These are phyloP conservation scores for Lophius piscatorius DNA, from an alignment of 2,113 vertebrate species.

Conservation along the genomic window DNA sequence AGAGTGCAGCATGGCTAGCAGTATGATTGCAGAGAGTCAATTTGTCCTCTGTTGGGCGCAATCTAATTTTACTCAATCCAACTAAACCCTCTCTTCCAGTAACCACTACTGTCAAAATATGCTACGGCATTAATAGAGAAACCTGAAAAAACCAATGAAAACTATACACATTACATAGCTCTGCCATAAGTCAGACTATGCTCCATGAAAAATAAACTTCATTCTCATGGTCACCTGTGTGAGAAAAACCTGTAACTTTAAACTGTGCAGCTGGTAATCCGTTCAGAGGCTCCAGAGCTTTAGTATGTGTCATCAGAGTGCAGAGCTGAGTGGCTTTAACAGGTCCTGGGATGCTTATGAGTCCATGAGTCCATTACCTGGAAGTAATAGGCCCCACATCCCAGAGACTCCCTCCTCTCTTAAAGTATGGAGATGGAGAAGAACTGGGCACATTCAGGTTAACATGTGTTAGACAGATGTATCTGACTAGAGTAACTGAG, in stretches of 20 bases:
- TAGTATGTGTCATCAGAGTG: slow-evolving; percentile 39
- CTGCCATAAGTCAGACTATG: slow-evolving; percentile 21
- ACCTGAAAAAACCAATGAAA: slow-evolving; percentile 34
- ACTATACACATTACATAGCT: slow-evolving; percentile 33
- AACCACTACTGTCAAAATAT: slow-evolving; percentile 29
- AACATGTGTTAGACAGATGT: slow-evolving; percentile 65
- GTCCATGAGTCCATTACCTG: slow-evolving; percentile 64
- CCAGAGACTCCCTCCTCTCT: slow-evolving; percentile 25
- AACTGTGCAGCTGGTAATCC: slow-evolving; percentile 68
- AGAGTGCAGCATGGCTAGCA: slow-evolving; percentile 8
- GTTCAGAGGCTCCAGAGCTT: slow-evolving; percentile 53
- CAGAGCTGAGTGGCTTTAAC: slow-evolving; percentile 63
- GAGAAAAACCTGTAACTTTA: slow-evolving; percentile 59
- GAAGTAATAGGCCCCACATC: slow-evolving; percentile 48
- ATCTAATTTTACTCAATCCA: slow-evolving; percentile 30
- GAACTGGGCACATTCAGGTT: slow-evolving; percentile 11
- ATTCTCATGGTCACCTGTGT: slow-evolving; percentile 39
- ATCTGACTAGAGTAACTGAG: slow-evolving; percentile 32
- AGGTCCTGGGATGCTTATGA: slow-evolving; percentile 51
- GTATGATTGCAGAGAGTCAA: slow-evolving; percentile 7
- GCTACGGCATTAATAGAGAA: slow-evolving; percentile 34
- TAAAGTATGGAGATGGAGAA: slow-evolving; percentile 5
- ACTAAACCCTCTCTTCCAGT: slow-evolving; percentile 32
- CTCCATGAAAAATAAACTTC: slow-evolving; percentile 45
- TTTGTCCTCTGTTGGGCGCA: slow-evolving; percentile 6